Evolutionary conservation across 2,797 vertebrate genomes (phyloP), one percentile per base, ranked within the genome.

Genomic region (Carduelis carduelis): DNA sequence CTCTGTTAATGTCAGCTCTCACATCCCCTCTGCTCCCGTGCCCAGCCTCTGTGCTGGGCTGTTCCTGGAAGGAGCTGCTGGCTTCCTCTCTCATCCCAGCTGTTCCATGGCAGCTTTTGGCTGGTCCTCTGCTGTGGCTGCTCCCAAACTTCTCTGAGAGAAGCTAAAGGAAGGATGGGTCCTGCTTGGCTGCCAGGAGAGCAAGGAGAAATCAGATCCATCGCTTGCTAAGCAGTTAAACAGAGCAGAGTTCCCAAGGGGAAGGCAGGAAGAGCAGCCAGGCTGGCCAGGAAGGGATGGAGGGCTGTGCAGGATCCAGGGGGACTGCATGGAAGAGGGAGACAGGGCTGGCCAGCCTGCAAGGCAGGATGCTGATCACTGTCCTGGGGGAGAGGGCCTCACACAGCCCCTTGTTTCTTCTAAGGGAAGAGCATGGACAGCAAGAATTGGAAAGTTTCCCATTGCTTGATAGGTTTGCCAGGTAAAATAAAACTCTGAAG

Each of bases 251-350:
- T 44, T 84, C 64, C 57, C 70, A 56, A 46, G 34, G 50, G 50
- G 14, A 49, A 46, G 63, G 28, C 30, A 44, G 71, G 60, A 65
- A 22, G 84, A 69, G 11, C 44, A 76, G 52, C 22, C 46, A 65
- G 32, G 55, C 17, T 93, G 57, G n/a, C 35, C 46, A 47, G 4
- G 8, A 5, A 44, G 52, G 37, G 78, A 2, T n/a, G 16, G 5
- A 53, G 46, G 19, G 46, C 71, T 60, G n/a, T 60, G 85, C 12
- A 3, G 37, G 47, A n/a, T 71, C 19, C 3, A 20, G 20, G 37
- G 39, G 6, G 3, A 8, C 20, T 37, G 26, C 6, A 4, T 0
- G 0, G 19, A 8, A 44, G 30, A n/a, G 34, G 37, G 24, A 28
- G 46, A 23, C 7, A 6, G 39, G 81, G n/a, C 75, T 87, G 56